phyloP scores from a whole-genome alignment of 2,113 vertebrate genomes.

The Sylvia atricapilla region DNA sequence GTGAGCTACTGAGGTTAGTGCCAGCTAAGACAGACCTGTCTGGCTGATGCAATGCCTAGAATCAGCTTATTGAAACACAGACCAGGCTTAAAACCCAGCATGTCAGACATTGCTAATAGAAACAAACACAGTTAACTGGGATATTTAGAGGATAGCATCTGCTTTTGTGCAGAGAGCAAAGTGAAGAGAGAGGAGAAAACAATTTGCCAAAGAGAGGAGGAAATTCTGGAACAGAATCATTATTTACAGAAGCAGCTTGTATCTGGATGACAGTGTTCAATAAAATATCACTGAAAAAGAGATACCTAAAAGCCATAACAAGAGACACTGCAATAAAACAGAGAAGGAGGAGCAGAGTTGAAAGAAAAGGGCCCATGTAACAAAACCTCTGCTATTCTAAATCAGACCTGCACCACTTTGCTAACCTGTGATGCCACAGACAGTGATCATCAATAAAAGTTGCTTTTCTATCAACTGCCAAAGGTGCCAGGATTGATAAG shows the following conservation, averaged over 20 bases:
- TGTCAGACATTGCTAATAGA: not conserved
- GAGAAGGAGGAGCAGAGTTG: not conserved
- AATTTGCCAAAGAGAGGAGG: not conserved
- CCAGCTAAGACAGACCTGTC: not conserved
- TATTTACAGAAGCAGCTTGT: not conserved
- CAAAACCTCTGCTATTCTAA: not conserved
- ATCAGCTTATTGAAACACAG: not conserved
- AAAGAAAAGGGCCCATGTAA: not conserved
- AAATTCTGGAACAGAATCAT: not conserved
- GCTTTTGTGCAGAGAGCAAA: not conserved
- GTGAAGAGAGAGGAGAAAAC: not conserved
- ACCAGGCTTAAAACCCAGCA: not conserved
- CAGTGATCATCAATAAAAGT: not conserved
- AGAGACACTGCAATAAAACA: not conserved
- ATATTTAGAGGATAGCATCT: not conserved
- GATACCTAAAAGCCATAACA: not conserved
- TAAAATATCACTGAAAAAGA: not conserved
- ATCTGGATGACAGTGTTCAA: not conserved
- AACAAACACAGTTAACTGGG: not conserved
- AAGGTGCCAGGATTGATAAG: not conserved
- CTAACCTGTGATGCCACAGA: not conserved
- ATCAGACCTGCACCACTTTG: not conserved
- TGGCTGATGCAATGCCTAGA: not conserved
- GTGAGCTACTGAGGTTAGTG: not conserved
- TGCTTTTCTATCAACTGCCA: not conserved